phyloP scores from a whole-genome alignment of 2,113 vertebrate genomes.

The Anarrhichthys ocellatus region DNA sequence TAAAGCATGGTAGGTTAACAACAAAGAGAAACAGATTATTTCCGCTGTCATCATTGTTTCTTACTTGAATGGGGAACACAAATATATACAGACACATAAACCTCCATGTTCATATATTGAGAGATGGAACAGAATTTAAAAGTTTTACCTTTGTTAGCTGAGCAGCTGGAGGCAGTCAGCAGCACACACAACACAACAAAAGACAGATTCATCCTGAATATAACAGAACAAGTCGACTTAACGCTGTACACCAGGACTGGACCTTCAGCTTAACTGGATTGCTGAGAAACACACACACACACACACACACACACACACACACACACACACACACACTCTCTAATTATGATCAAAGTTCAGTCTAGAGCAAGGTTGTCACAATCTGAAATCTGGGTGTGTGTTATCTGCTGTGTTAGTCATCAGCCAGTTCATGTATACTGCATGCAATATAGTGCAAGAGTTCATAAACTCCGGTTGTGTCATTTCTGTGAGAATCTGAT shows the following conservation, averaged over 20 bases:
- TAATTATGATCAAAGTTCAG: slow-evolving; percentile 39
- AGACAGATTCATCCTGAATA: slow-evolving; percentile 37
- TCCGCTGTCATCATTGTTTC: background rate
- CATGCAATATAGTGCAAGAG: background rate
- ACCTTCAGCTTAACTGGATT: slow-evolving; percentile 10
- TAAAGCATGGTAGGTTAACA: background rate
- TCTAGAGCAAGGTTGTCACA: background rate
- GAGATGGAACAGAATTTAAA: background rate
- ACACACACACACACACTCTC: background rate
- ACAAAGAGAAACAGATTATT: background rate
- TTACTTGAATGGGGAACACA: background rate
- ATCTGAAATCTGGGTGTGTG: slow-evolving; percentile 21
- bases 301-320: slow-evolving; percentile 6
- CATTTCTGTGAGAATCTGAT: background rate
- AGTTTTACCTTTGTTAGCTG: slow-evolving; percentile 45
- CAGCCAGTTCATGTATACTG: background rate
- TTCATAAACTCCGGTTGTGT: background rate
- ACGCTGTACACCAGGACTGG: background rate
- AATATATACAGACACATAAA: background rate
- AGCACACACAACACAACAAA: slow-evolving; percentile 33
- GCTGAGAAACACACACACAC: background rate
- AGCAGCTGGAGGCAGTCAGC: slow-evolving; percentile 41
- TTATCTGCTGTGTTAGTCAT: slow-evolving; percentile 22
- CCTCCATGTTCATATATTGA: background rate
- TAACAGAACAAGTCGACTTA: background rate